Conservation (phyloP, 2,113 vertebrate genomes). For the Willisornis vidua region DNA sequence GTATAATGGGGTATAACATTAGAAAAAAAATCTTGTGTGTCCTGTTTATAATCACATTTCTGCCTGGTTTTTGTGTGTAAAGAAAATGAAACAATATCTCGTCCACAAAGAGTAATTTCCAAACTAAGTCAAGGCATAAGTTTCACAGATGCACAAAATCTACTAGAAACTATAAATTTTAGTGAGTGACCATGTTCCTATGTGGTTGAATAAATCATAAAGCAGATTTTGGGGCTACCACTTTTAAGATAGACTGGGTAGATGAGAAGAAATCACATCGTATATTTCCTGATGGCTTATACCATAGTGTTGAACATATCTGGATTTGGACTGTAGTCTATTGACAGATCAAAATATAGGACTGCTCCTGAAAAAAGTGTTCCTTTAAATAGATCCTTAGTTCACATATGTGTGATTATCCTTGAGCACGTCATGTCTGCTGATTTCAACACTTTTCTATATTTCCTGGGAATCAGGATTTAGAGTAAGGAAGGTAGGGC, state of each 20-base stretch:
- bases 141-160: neutral
- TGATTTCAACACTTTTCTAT: neutral
- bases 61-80: neutral
- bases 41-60: neutral
- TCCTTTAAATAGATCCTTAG: neutral
- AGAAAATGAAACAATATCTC: neutral
- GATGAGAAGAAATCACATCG: neutral
- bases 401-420: neutral
- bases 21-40: neutral
- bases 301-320: neutral
- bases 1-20: rapidly evolving
- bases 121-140: neutral
- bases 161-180: neutral
- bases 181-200: neutral
- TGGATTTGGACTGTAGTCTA: neutral
- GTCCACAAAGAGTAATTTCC: neutral
- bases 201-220: neutral
- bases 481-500: neutral
- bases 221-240: neutral
- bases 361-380: neutral
- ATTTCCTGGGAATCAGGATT: neutral
- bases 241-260: neutral
- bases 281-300: neutral
- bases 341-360: neutral
- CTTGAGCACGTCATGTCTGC: neutral